A percentile compares a stretch with the other conserved stretches of the same genome.
Evolutionary conservation across 2,797 vertebrate genomes (phyloP).

Genomic region (Stomatorhinus walkeri): DNA sequence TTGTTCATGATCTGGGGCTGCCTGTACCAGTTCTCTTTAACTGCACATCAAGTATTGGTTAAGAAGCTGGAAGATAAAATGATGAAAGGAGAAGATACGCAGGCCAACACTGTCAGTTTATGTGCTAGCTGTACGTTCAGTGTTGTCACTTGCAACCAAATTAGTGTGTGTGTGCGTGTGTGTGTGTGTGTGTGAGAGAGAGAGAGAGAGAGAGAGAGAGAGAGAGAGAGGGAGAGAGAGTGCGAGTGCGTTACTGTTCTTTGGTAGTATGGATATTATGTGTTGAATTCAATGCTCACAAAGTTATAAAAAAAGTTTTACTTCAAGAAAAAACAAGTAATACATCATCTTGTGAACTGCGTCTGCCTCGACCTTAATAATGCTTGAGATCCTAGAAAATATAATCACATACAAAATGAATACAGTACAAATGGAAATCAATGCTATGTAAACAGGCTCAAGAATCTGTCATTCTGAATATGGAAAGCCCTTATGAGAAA

Average conservation of each 20-base stretch:
- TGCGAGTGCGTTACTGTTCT: neutral
- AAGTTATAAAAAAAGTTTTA: neutral
- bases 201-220: no score
- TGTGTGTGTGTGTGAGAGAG: neutral
- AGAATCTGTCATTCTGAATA: neutral
- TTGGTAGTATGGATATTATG: neutral
- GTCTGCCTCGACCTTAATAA: neutral
- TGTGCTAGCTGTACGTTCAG: neutral
- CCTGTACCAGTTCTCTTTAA: neutral
- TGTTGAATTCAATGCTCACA: neutral
- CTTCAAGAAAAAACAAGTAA: conserved; percentile 6
- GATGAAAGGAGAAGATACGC: neutral
- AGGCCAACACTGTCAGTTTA: neutral
- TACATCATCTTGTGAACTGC: neutral
- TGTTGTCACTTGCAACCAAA: neutral
- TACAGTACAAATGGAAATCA: conserved; percentile 7
- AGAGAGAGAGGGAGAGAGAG: no score
- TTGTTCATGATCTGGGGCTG: neutral
- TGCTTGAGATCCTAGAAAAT: neutral
- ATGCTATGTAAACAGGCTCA: neutral
- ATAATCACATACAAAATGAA: neutral
- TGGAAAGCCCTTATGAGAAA: neutral
- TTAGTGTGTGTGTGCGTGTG: neutral
- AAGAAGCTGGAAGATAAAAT: neutral
- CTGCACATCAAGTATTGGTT: neutral